phyloP scores from a whole-genome alignment of 2,113 vertebrate genomes.

The Polypterus senegalus region DNA sequence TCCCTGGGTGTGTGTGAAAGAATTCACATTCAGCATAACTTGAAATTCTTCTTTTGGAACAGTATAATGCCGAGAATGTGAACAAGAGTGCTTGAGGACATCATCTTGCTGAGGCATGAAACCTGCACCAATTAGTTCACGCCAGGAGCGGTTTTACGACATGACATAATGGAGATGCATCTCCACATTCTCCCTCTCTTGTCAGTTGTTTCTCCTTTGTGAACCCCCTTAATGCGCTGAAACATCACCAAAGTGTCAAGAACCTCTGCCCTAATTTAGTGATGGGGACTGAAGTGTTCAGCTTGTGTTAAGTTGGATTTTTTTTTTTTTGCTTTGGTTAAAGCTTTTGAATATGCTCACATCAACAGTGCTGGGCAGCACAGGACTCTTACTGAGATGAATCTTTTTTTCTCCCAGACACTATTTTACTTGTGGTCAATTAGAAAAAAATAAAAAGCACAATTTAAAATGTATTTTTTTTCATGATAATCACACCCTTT shows the following conservation, averaged over 20 bases:
- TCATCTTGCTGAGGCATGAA: slow-evolving; percentile 24
- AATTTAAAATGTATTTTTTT: no score
- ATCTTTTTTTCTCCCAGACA: no score
- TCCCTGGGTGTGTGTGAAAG: background rate
- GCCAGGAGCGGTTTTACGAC: slow-evolving; percentile 16
- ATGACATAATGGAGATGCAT: slow-evolving; percentile 5
- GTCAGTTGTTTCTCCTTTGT: background rate
- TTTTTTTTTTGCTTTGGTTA: background rate
- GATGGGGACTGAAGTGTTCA: background rate
- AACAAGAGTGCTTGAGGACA: slow-evolving; percentile 13
- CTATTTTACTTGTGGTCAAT: no score
- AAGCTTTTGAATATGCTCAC: background rate
- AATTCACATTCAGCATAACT: background rate
- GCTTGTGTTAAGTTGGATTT: background rate
- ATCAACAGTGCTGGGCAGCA: background rate
- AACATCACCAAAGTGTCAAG: background rate
- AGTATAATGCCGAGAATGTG: background rate
- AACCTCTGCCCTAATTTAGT: background rate
- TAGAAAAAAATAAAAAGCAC: no score
- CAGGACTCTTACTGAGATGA: no score
- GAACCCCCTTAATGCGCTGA: background rate
- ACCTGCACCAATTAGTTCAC: slow-evolving; percentile 22
- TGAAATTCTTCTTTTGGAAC: background rate
- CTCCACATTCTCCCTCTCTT: background rate
- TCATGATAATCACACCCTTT: no score